phyloP scores from a whole-genome alignment of 2,797 vertebrate species.

The Leptoclinus maculatus region DNA sequence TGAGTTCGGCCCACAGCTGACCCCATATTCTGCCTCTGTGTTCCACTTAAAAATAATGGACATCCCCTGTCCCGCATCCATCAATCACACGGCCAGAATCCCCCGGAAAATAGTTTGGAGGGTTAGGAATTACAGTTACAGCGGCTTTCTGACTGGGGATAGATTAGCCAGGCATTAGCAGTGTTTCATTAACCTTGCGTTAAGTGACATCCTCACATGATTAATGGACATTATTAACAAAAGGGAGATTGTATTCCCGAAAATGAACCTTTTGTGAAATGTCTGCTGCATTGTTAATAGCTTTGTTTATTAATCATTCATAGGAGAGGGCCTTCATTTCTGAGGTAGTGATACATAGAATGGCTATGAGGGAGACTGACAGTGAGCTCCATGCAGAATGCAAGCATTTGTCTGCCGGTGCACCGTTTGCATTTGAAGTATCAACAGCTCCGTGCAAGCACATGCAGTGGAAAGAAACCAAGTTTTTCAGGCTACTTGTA shows the following conservation, averaged over 20 bases:
- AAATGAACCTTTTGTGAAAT: conserved; percentile 83
- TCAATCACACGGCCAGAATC: conserved; percentile 78
- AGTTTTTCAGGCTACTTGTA: not conserved
- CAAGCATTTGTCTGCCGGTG: conserved; percentile 13
- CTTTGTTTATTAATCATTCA: conserved; percentile 85
- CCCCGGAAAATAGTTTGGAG: conserved; percentile 70
- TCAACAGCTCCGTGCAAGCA: not conserved
- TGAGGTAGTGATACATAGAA: conserved; percentile 67
- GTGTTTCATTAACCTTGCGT: conserved; percentile 87
- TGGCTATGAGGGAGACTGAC: conserved; percentile 60
- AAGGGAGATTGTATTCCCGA: conserved; percentile 83
- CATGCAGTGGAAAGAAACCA: not conserved
- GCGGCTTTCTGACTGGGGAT: conserved; percentile 80
- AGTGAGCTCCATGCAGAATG: conserved; percentile 25
- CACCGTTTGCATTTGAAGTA: conserved; percentile 22
- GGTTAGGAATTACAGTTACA: conserved; percentile 77
- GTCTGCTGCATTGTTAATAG: conserved; percentile 80
- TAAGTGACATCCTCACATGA: conserved; percentile 82
- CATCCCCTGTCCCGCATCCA: conserved; percentile 80
- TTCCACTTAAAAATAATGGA: conserved; percentile 85
- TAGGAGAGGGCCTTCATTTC: conserved; percentile 67
- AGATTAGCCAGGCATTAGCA: conserved; percentile 84
- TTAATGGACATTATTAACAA: conserved; percentile 86
- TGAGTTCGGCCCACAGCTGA: conserved; percentile 74
- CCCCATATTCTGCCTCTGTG: conserved; percentile 81